Conservation (phyloP, 1,140 invertebrate species). For the Lasioglossum albipes region DNA sequence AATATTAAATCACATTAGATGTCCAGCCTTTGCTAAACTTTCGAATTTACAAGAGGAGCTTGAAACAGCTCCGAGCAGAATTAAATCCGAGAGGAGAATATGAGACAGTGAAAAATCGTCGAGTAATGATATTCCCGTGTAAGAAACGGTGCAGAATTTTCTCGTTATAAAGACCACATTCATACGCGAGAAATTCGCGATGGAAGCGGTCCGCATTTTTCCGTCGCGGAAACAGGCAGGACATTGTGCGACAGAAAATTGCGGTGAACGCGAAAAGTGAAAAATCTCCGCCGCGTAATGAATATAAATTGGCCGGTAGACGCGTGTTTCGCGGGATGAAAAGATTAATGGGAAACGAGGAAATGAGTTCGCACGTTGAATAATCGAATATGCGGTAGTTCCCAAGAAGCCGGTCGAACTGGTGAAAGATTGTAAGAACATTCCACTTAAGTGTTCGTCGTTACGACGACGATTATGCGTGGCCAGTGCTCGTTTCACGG, state of each 20-base stretch:
- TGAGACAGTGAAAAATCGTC: conserved; percentile 24
- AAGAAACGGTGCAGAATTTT: conserved; percentile 19
- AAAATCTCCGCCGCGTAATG: background rate
- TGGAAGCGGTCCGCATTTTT: conserved; percentile 17
- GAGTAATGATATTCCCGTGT: background rate
- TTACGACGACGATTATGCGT: no score
- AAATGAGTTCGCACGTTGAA: no score
- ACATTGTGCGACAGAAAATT: conserved; percentile 40
- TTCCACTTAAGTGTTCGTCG: no score
- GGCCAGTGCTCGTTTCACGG: no score
- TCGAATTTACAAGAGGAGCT: no score
- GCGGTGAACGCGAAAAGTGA: conserved; percentile 9
- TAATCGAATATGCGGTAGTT: no score
- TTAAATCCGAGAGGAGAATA: background rate
- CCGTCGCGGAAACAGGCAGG: conserved; percentile 37
- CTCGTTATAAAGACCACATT: conserved; percentile 54
- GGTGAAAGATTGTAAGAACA: no score
- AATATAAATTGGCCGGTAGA: background rate
- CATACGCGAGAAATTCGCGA: conserved; percentile 33
- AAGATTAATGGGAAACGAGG: background rate
- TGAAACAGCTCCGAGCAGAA: background rate
- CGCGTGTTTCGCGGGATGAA: background rate
- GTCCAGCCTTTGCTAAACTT: no score
- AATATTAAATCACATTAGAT: no score
- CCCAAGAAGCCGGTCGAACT: no score